phyloP scores from a whole-genome alignment of 2,888 invertebrate genomes.

The Orthosia cruda region DNA sequence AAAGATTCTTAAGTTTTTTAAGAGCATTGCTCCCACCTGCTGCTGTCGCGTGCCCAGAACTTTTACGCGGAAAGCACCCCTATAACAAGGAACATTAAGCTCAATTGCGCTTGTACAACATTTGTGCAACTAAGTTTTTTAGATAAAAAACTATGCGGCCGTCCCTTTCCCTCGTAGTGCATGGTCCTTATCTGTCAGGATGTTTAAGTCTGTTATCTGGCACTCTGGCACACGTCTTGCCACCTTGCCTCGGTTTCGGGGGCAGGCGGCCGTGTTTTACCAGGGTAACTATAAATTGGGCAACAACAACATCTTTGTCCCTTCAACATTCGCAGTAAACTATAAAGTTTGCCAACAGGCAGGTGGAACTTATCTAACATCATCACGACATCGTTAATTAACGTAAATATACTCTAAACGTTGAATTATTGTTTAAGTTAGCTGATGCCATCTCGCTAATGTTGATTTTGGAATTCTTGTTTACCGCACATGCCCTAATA shows the following conservation, averaged over 20 bases:
- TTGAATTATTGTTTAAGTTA: conserved; percentile 65
- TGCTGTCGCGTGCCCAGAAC: conserved; percentile 87
- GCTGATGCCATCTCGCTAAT: conserved; percentile 75
- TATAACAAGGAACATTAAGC: conserved; percentile 64
- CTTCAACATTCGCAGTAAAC: conserved; percentile 85
- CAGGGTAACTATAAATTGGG: conserved; percentile 85
- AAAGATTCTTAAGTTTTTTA: conserved; percentile 88
- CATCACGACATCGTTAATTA: conserved; percentile 86
- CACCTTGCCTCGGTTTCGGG: conserved; percentile 85
- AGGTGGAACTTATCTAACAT: conserved; percentile 87
- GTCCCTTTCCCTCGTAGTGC: conserved; percentile 83
- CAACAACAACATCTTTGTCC: conserved; percentile 85
- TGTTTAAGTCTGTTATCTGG: conserved; percentile 90
- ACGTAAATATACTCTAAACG: conserved; percentile 77
- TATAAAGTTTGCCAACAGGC: conserved; percentile 83
- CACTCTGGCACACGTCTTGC: conserved; percentile 90
- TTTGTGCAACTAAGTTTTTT: conserved; percentile 81
- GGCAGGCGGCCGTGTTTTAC: conserved; percentile 80
- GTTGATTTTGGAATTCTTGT: conserved; percentile 72
- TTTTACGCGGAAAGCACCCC: conserved; percentile 57
- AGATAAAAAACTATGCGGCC: conserved; percentile 83
- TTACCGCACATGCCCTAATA: conserved; percentile 53
- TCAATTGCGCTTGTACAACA: conserved; percentile 35
- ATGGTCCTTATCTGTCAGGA: conserved; percentile 86
- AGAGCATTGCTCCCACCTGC: conserved; percentile 89